Evolutionary conservation across 2,113 vertebrate genomes (phyloP).

Genomic region (Cyprinodon brontotheroides): DNA sequence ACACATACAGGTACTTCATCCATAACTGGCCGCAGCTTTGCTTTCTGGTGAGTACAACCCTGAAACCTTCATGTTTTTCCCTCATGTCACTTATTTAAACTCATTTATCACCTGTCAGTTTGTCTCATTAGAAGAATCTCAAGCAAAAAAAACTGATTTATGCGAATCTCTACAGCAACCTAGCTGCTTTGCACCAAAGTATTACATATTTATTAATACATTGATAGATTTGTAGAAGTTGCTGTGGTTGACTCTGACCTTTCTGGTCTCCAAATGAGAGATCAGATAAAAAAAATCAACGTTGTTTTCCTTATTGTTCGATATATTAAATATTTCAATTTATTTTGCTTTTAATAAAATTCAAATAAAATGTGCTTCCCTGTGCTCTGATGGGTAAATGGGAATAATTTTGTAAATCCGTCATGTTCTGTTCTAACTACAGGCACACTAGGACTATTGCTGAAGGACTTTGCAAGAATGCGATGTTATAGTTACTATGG

Average conservation of each 20-base stretch:
- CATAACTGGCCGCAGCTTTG: constrained; percentile 99
- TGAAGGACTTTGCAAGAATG: too few species aligned
- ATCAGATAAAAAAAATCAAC: too few species aligned
- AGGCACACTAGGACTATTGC: too few species aligned
- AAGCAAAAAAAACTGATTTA: too few species aligned
- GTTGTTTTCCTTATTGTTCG: too few species aligned
- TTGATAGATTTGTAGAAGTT: not conserved
- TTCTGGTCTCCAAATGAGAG: too few species aligned
- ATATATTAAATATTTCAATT: not conserved
- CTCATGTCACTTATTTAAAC: not conserved
- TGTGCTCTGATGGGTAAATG: too few species aligned
- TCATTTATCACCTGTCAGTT: not conserved
- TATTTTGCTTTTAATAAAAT: not conserved
- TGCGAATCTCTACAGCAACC: not conserved
- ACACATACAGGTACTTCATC: constrained; percentile 99
- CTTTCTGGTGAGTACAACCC: constrained; percentile 93
- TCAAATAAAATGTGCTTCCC: too few species aligned
- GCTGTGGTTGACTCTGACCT: too few species aligned
- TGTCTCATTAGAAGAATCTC: not conserved
- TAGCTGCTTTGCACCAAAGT: not conserved
- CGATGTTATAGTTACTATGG: too few species aligned
- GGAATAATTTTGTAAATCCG: too few species aligned
- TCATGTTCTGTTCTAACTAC: too few species aligned
- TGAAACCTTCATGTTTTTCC: not conserved
- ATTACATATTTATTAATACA: not conserved